Evolutionary conservation across 2,888 invertebrate species (phyloP).

Genomic region (Eudemis profundana): DNA sequence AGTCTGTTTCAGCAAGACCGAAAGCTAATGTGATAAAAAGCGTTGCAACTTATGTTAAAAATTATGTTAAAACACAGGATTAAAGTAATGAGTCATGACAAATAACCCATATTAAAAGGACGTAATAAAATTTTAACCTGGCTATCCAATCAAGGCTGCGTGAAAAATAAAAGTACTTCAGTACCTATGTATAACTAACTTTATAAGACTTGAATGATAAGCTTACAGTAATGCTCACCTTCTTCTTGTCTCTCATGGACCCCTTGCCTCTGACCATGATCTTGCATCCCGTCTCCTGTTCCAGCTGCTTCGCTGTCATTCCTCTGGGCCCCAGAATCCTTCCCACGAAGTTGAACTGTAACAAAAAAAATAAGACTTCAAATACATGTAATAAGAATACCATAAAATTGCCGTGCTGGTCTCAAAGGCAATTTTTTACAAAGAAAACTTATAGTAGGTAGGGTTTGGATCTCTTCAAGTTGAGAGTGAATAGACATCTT

Average conservation of each 20-base stretch:
- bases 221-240: conserved; percentile 88
- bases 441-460: too few species aligned
- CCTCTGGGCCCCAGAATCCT: conserved; percentile 99
- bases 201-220: conserved; percentile 35
- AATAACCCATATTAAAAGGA: neutral
- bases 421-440: too few species aligned
- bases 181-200: neutral
- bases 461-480: too few species aligned
- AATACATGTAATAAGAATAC: neutral
- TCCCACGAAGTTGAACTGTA: conserved; percentile 99
- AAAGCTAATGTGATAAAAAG: too few species aligned
- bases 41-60: too few species aligned
- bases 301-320: conserved; percentile 99
- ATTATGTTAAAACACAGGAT: too few species aligned
- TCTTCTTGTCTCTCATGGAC: conserved; percentile 99
- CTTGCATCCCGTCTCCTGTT: conserved; percentile 99
- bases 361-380: neutral
- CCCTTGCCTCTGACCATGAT: conserved; percentile 99
- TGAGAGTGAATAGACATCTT: too few species aligned
- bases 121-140: conserved; percentile 44
- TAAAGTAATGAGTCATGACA: too few species aligned
- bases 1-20: too few species aligned
- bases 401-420: too few species aligned
- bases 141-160: conserved; percentile 50
- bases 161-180: conserved; percentile 47